These are phyloP conservation scores for Enteromius fasciolatus DNA, from an alignment of 2,797 vertebrate species.

Conservation along the genomic window DNA sequence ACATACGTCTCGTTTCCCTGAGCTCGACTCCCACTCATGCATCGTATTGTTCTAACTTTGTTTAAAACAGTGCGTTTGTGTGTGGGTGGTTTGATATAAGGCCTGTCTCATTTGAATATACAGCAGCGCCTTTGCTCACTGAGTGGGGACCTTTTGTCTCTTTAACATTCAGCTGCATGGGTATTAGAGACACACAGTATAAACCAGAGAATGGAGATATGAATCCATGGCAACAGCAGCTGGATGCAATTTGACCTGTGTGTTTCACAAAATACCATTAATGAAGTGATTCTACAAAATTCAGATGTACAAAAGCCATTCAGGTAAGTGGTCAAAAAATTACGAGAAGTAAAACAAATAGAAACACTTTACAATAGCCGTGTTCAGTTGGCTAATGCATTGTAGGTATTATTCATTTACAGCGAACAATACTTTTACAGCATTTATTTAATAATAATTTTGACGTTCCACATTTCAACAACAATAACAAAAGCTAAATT, in stretches of 20 bases:
- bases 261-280: background rate
- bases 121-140: conserved; percentile 28
- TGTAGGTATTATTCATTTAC: background rate
- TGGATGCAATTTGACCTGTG: background rate
- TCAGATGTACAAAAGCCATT: conserved; percentile 3
- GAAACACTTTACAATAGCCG: background rate
- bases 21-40: conserved; percentile 35
- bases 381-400: conserved; percentile 10
- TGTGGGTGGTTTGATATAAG: conserved; percentile 28
- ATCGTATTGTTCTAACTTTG: conserved; percentile 23
- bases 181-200: conserved; percentile 32
- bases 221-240: conserved; percentile 49
- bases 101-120: conserved; percentile 40
- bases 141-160: conserved; percentile 64
- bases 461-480: background rate
- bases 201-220: conserved; percentile 15
- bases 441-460: background rate
- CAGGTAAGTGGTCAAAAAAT: conserved; percentile 1
- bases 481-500: background rate
- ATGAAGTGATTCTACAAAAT: background rate
- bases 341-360: background rate
- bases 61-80: conserved; percentile 11
- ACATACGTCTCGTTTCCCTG: conserved; percentile 8
- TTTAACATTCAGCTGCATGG: conserved; percentile 35
- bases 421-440: background rate